Conservation (phyloP, 2,797 vertebrate genomes). For the Anguilla obscura region DNA sequence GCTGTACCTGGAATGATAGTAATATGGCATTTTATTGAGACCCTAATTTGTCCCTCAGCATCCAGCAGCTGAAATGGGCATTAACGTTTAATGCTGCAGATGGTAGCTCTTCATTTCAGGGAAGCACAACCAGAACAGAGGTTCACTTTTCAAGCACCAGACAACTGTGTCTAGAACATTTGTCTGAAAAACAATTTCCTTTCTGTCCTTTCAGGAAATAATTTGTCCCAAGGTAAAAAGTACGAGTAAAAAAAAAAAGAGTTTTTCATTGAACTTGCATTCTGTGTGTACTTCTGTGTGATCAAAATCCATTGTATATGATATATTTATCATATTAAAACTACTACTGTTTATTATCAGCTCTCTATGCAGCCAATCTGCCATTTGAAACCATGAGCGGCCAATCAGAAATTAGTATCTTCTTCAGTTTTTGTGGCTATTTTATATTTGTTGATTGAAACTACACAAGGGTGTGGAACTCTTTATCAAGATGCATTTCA, state of each 20-base stretch:
- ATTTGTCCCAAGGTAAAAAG: background rate
- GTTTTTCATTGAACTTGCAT: background rate
- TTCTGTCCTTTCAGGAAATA: background rate
- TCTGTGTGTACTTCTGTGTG: background rate
- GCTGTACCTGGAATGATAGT: conserved; percentile 41
- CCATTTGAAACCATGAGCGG: background rate
- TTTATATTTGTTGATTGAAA: background rate
- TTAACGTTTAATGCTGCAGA: conserved; percentile 52
- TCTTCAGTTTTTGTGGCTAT: background rate
- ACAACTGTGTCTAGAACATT: background rate
- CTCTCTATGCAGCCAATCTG: background rate
- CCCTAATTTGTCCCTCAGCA: conserved; percentile 45
- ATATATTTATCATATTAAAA: no score
- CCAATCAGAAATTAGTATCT: background rate
- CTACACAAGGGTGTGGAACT: background rate
- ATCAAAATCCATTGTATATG: background rate
- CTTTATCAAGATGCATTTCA: no score
- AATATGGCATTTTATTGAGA: conserved; percentile 48
- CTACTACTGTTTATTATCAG: background rate
- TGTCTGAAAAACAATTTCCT: conserved; percentile 15
- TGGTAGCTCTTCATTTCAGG: conserved; percentile 34
- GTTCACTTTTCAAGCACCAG: conserved; percentile 27
- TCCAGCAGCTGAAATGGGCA: conserved; percentile 40
- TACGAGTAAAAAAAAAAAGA: no score
- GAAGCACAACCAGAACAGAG: conserved; percentile 25